Evolutionary conservation across 2,113 vertebrate species (phyloP).

Genomic region (Pavo muticus): DNA sequence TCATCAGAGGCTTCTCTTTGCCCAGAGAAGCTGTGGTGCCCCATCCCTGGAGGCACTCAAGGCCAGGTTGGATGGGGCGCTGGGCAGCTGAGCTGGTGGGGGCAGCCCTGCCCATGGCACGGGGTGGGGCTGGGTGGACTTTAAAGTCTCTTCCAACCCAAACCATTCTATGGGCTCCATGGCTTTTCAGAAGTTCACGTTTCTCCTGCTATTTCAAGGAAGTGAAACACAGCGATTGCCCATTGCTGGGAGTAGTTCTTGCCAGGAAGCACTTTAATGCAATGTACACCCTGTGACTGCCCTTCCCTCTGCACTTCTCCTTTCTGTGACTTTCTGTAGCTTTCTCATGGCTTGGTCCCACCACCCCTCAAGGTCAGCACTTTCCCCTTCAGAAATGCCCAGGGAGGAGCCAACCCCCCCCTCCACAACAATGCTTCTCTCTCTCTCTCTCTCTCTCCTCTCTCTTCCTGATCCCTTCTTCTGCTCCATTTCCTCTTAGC

Average conservation of each 20-base stretch:
- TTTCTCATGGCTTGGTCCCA: rapidly evolving
- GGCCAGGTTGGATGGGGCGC: neutral
- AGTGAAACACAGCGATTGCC: rapidly evolving
- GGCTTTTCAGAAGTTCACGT: neutral
- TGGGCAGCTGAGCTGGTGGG: neutral
- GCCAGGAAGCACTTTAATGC: neutral
- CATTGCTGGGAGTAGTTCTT: neutral
- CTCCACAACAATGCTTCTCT: neutral
- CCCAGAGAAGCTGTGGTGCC: neutral
- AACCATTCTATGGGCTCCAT: neutral
- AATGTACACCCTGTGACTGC: neutral
- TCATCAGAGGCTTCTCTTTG: neutral
- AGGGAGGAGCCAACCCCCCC: neutral
- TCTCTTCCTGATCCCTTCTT: neutral
- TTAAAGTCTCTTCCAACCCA: neutral
- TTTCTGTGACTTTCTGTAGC: neutral
- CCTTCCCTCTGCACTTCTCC: slow-evolving; percentile 3
- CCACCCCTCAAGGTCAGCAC: neutral
- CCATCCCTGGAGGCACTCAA: neutral
- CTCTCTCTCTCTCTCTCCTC: neutral
- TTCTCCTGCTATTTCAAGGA: neutral
- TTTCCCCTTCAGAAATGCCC: neutral
- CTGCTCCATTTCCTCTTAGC: neutral
- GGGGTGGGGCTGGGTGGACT: neutral
- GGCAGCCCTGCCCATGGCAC: neutral